These are phyloP conservation scores for Ectropis grisescens DNA, from an alignment of 1,140 invertebrate genomes.

Conservation along the genomic window DNA sequence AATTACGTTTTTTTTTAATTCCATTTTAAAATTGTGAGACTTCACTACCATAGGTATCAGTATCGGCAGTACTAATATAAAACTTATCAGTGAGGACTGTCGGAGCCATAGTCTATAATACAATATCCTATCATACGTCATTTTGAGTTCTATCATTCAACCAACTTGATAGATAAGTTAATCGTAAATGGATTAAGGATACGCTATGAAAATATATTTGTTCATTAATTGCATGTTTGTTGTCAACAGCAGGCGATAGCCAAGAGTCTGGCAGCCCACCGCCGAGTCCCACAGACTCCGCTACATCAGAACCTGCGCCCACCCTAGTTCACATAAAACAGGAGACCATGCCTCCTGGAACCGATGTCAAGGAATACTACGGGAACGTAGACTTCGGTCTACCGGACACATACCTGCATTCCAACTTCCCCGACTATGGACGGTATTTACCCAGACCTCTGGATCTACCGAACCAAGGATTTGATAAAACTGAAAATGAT, in stretches of 20 bases:
- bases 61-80: too few relatives aligned
- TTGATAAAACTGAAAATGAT: slow-evolving; percentile 40
- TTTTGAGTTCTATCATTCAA: too few relatives aligned
- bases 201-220: too few relatives aligned
- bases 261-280: slow-evolving; percentile 58
- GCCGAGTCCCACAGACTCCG: slow-evolving; percentile 49
- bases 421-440: slow-evolving; percentile 35
- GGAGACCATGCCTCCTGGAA: slow-evolving; percentile 55
- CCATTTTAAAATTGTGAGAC: too few relatives aligned
- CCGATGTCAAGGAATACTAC: slow-evolving; percentile 54
- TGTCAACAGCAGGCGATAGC: slow-evolving; percentile 55
- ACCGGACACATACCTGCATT: slow-evolving; percentile 41
- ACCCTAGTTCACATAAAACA: slow-evolving; percentile 63
- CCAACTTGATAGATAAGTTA: too few relatives aligned
- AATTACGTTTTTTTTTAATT: too few relatives aligned
- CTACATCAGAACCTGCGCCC: slow-evolving; percentile 49
- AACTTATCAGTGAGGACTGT: too few relatives aligned
- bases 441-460: slow-evolving; percentile 34
- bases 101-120: too few relatives aligned
- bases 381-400: slow-evolving; percentile 43
- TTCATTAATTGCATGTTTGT: too few relatives aligned
- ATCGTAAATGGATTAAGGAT: too few relatives aligned
- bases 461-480: slow-evolving; percentile 37
- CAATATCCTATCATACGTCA: too few relatives aligned
- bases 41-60: too few relatives aligned